Conservation (phyloP, 37 sponge, comb jelly and placozoan genomes). For the Mnemiopsis leidyi region DNA sequence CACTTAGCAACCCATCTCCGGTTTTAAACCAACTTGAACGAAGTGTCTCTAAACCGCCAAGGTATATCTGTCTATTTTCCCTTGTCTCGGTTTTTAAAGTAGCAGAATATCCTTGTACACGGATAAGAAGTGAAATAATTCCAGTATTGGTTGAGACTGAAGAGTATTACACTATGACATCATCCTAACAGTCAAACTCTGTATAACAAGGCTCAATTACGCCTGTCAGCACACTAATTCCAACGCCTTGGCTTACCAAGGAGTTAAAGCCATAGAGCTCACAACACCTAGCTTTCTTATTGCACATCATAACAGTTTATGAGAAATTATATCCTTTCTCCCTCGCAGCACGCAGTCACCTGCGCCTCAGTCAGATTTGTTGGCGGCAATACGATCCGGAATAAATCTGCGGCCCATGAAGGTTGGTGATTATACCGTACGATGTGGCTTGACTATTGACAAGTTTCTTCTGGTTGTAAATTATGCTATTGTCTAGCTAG, state of each 20-base stretch:
- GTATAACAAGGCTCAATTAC: not conserved
- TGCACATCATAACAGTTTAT: not conserved
- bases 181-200: too few species aligned
- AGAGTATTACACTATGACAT: too few species aligned
- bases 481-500: too few species aligned
- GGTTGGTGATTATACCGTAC: not conserved
- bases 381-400: conserved; percentile 23
- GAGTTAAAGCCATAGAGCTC: not conserved
- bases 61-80: not conserved
- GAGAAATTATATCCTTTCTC: too few species aligned
- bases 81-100: too few species aligned
- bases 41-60: not conserved
- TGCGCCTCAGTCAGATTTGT: not conserved
- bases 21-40: not conserved
- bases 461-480: not conserved
- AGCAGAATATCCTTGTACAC: too few species aligned
- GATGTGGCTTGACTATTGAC: not conserved
- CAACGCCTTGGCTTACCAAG: not conserved
- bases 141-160: too few species aligned
- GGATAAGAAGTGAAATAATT: too few species aligned
- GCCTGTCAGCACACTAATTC: not conserved
- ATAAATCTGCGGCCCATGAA: conserved; percentile 32
- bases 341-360: not conserved
- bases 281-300: not conserved
- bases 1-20: not conserved